phyloP scores from a whole-genome alignment of 2,797 vertebrate species.

The Thaleichthys pacificus region DNA sequence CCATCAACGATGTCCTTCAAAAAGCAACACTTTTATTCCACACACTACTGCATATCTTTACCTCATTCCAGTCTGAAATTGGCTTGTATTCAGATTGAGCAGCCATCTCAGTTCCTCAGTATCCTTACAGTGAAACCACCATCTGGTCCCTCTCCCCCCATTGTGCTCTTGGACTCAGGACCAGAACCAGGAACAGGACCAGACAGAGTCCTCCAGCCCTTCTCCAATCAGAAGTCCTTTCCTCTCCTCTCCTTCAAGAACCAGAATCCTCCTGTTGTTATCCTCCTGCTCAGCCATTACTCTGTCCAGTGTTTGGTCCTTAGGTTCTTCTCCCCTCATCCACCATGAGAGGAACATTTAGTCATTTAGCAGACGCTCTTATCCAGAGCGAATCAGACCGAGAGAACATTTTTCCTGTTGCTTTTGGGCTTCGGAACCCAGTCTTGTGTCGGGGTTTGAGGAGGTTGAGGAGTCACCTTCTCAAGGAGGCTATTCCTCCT shows the following conservation, averaged over 20 bases:
- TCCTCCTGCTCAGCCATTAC: neutral
- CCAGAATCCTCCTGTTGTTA: neutral
- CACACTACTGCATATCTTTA: slow-evolving; percentile 21
- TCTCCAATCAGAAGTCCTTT: neutral
- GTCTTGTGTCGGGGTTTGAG: slow-evolving; percentile 10
- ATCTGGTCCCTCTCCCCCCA: too few species aligned
- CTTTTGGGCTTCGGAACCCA: slow-evolving; percentile 10
- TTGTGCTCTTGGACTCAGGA: neutral
- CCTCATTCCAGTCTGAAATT: slow-evolving; percentile 41
- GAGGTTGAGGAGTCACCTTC: neutral
- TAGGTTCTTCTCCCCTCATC: neutral
- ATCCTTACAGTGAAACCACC: slow-evolving; percentile 1
- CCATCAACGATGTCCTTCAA: slow-evolving; percentile 16
- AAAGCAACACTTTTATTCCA: slow-evolving; percentile 25
- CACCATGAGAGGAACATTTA: neutral
- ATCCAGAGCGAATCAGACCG: too few species aligned
- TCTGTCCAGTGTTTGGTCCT: neutral
- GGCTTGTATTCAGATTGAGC: slow-evolving; percentile 41
- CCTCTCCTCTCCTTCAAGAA: neutral
- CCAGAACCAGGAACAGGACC: neutral
- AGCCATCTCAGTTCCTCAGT: slow-evolving; percentile 1
- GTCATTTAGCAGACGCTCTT: too few species aligned
- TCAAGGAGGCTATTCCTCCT: slow-evolving; percentile 16
- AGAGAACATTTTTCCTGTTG: neutral
- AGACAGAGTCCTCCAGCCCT: neutral